Evolutionary conservation across 1,140 invertebrate genomes (phyloP), one percentile per base, ranked within the genome.

Genomic region (Drosophila albomicans): DNA sequence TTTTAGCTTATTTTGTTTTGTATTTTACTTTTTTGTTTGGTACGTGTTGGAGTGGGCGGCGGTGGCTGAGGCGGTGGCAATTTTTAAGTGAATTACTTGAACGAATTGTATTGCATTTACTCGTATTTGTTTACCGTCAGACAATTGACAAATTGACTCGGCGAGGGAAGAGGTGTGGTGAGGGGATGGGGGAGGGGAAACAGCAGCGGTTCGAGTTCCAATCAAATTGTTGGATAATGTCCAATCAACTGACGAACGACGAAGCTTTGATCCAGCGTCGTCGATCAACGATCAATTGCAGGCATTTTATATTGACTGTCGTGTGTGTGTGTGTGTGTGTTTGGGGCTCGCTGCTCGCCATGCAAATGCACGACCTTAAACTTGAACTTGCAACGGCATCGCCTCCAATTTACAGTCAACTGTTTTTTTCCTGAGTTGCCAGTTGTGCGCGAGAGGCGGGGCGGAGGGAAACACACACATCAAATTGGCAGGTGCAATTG

Each of bases 201-300:
- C 8, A 32, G 4, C 16, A 30, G 49, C 49, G 35, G 35, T 35
- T 25, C 15, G 25, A 10, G 30, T 80, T 56, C 77, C 79, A 78
- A 87, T 79, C 66, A 72, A 87, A 80, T 69, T 72, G 69, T 49
- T 79, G 67, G 73, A 77, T 88, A 86, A 86, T 84, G 82, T 57
- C 67, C 74, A 76, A 84, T 89, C 81, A 84, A 89, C 69, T 63
- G 62, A 25, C 52, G 63, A 30, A 20, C 11, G 28, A 35, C 32
- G 49, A 46, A 41, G 49, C 68, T 25, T 25, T 69, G 65, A 69
- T 70, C 48, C 28, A 28, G 43, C 54, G 49, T 56, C 41, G 30
- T 49, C 56, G 52, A 68, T 52, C 41, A 67, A 41, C 67, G 57
- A 76, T 73, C 71, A 74, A 68, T 74, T 68, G 48, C 48, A 46